Evolutionary conservation across 2,113 vertebrate species (phyloP), one percentile per base, ranked within the genome.

Genomic region (Lampris incognitus): DNA sequence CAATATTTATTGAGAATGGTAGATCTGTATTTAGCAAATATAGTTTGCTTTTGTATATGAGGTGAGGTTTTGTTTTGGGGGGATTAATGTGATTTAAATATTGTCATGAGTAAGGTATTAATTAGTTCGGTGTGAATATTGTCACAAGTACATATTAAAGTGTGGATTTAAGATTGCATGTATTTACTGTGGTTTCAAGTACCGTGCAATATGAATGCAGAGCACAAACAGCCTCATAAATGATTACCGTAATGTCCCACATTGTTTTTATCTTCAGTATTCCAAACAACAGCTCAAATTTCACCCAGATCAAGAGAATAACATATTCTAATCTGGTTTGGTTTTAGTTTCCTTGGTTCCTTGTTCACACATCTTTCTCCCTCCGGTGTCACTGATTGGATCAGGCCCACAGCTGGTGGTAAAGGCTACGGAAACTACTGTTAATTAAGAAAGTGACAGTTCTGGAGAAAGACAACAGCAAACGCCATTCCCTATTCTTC

Each of bases 371-470:
- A 38, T 78, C 36, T 10, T 13, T 66, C 68, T 69, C 70, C 54
- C 61, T 63, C 56, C 61, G 51, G 61, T 66, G 49, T 9, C 41
- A 44, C 70, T 82, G 71, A 72, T 84, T 90, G 86, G 84, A 81
- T 87, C 87, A 82, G 84, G 90, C 71, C 87, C 91, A 88, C 92
- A 92, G 92, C 92, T 92, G 92, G 80, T 90, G 94, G 87, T 89
- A 93, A 91, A 85, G 84, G 89, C 87, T 56, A 38, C 87, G 88
- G 91, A 95, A 95, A 95, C 94, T 87, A 92, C 93, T 93, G 93
- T 92, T 95, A 95, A 95, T 95, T 95, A 94, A 95, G 94, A 92
- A 94, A 91, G 90, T 86, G 90, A 91, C 88, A 94, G 89, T 89
- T 94, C 93, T 90, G 58, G 88, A 82, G 87, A 84, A 78, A 80